Evolutionary conservation across 1,140 invertebrate species (phyloP), one percentile per base, ranked within the genome.

Genomic region (Papilio aristodemus): DNA sequence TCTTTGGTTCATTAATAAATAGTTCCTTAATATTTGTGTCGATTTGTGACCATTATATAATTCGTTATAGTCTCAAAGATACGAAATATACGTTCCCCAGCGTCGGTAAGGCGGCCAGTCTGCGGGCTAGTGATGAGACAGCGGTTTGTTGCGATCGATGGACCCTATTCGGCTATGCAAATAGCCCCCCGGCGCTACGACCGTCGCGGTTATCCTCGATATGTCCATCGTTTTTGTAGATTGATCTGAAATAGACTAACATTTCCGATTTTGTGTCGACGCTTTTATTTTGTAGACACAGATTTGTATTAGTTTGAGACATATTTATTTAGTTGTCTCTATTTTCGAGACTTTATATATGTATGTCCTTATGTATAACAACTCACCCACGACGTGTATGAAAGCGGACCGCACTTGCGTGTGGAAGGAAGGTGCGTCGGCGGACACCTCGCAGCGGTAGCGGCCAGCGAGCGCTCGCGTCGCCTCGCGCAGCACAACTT

Each of bases 361-460:
- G 27, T 3, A 32, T n/a, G n/a, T n/a, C n/a, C n/a, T 32, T 32
- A 6, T 32, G 27, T 32, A 32, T 32, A n/a, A 41, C 4, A 25
- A 89, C 90, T 89, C 46, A 96, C 95, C 94, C 66, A 95, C 94
- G 63, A 96, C 94, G 76, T 95, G 93, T 93, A 96, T 95, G 80
- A 92, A 93, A 17, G 93, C 93, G 3, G 93, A 92, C 5, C 93
- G 93, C 46, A 93, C 92, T 81, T 92, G 85, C 0, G 95, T 96
- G 75, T 94, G 93, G 88, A 96, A 96, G 54, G 93, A 93, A 0
- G 95, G 95, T 3, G 93, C 92, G 79, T 96, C 95, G 0, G 94
- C 94, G 0, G 95, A 95, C 8, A 96, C 94, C 83, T 96, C 95
- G 81, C 95, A 96, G n/a, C 93, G 93, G 80, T 95, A 96, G 76